Base-by-base conservation (phyloP, 1,140 invertebrate genomes). In the Drosophila navojoa region DNA sequence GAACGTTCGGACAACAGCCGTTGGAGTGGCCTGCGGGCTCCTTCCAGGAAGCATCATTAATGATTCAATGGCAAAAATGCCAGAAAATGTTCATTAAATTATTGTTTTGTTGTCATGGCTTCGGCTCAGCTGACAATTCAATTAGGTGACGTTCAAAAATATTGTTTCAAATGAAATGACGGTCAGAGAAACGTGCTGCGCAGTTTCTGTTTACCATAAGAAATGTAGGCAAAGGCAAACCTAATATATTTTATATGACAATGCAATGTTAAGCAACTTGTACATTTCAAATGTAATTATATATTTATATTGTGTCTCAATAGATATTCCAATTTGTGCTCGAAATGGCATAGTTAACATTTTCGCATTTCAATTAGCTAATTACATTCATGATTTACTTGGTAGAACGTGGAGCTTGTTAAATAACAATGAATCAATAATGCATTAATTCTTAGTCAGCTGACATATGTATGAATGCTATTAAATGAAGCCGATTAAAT, bases 71-170 rank as follows among this genome's bases (percentile, higher is more conserved):
- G 10, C 22, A 42, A 25, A 42, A 63, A 42, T 64, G 60, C 42
- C 44, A 27, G 16, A 54, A 58, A 50, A 63, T 29, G 53, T 52
- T 45, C 71, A 75, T 71, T 75, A 49, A 59, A 75, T 75, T 71
- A 71, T 40, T 42, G 42, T 15, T 10, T 42, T 19, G 11, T 27
- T 49, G 32, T 32, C 59, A 32, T 50, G 29, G 45, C n/a, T 9
- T n/a, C 38, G 29, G 45, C n/a, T 9, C 22, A 47, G 35, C 53
- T 45, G 22, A 19, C 25, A 45, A 29, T 54, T 22, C 16, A 45
- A 32, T 22, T 32, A 45, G n/a, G 25, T 22, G 19, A 2, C 11
- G 19, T 40, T 35, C 7, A 3, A 6, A 40, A 11, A 40, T 13
- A 55, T 55, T 15, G 40, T 10, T 10, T 42, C 15, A 40, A 35